Evolutionary conservation across 2,888 invertebrate genomes (phyloP).

Genomic region (Epinotia bilunana): DNA sequence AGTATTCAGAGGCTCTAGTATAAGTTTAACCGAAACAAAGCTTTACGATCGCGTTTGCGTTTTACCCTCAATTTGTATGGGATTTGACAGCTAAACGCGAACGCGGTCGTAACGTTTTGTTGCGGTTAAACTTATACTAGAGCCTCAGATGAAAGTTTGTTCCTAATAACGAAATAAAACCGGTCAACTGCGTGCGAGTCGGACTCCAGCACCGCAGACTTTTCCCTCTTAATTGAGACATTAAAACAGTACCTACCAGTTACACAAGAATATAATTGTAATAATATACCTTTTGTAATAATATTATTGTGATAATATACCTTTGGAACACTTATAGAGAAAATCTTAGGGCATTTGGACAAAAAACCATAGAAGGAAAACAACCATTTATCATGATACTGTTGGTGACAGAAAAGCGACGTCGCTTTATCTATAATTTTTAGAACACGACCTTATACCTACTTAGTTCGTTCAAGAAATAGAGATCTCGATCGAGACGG

Average conservation of each 20-base stretch:
- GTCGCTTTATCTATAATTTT: conserved; percentile 42
- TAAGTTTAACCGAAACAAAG: too few species aligned
- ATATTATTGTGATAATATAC: not conserved
- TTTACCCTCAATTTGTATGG: too few species aligned
- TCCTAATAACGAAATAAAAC: too few species aligned
- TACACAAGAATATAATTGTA: not conserved
- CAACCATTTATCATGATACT: conserved; percentile 50
- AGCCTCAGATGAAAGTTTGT: too few species aligned
- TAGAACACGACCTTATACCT: conserved; percentile 26
- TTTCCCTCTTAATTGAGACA: not conserved
- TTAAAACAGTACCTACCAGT: not conserved
- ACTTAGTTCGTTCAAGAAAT: conserved; percentile 40
- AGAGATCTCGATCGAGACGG: conserved; percentile 30
- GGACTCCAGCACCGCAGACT: too few species aligned
- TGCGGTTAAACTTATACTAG: too few species aligned
- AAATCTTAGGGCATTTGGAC: conserved; percentile 30
- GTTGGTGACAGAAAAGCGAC: conserved; percentile 46
- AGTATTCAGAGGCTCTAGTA: too few species aligned
- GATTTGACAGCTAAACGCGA: too few species aligned
- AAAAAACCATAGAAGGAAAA: conserved; percentile 47
- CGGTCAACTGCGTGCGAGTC: too few species aligned
- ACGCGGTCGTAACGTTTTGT: too few species aligned
- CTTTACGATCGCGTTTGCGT: too few species aligned
- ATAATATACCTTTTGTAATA: too few species aligned
- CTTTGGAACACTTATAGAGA: conserved; percentile 7